phyloP scores from a whole-genome alignment of 1,140 invertebrate genomes.

The Drosophila lowei region DNA sequence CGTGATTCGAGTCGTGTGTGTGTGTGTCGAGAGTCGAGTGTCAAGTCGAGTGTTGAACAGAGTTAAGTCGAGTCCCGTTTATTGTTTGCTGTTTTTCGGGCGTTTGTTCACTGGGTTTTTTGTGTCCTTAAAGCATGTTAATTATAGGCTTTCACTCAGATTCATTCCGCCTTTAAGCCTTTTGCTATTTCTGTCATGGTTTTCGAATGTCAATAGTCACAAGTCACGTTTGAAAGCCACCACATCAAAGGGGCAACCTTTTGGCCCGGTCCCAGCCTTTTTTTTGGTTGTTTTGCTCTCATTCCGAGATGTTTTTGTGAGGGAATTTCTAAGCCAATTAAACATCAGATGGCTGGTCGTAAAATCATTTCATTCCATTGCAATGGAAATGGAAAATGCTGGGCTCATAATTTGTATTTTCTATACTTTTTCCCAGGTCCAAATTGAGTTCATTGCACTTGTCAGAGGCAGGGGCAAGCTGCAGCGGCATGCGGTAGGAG shows the following conservation, averaged over 20 bases:
- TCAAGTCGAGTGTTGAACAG: conserved; percentile 36
- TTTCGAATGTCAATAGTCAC: conserved; percentile 37
- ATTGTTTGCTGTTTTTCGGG: conserved; percentile 9
- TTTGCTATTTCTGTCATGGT: conserved; percentile 4
- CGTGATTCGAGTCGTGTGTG: conserved; percentile 41
- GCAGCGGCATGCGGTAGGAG: no score
- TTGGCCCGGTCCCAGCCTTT: background rate
- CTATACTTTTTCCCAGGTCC: conserved; percentile 26
- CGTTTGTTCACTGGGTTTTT: conserved; percentile 37
- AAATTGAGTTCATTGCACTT: conserved; percentile 79
- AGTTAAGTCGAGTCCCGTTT: conserved; percentile 8
- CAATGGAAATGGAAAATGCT: conserved; percentile 55
- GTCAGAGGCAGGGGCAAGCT: conserved; percentile 32
- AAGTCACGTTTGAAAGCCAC: conserved; percentile 14
- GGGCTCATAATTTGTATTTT: conserved; percentile 59
- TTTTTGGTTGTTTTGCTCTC: conserved; percentile 13
- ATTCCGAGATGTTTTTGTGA: conserved; percentile 17
- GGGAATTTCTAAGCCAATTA: conserved; percentile 59
- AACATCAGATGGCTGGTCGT: conserved; percentile 63
- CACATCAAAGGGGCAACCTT: conserved; percentile 44
- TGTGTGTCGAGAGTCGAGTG: conserved; percentile 41
- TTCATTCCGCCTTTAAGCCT: conserved; percentile 36
- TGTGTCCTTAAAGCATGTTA: conserved; percentile 49
- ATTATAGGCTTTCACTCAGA: conserved; percentile 44
- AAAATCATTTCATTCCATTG: conserved; percentile 48